Conservation (phyloP, 2,113 vertebrate species). For the Raja brachyura region DNA sequence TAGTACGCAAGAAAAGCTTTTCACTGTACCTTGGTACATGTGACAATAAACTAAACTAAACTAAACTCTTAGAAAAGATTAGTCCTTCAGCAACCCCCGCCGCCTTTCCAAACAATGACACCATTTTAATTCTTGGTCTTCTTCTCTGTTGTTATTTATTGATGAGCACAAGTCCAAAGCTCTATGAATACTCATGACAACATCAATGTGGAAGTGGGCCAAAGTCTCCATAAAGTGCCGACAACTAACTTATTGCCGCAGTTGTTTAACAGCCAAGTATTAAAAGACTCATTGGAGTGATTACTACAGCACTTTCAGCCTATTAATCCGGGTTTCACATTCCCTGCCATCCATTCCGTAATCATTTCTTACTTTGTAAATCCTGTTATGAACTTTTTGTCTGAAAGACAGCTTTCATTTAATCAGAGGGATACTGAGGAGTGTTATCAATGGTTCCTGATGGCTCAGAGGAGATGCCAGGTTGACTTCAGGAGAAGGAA, state of each 20-base stretch:
- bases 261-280: background rate
- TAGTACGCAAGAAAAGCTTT: no score
- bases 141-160: background rate
- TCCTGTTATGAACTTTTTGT: background rate
- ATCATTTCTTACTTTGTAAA: background rate
- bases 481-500: background rate
- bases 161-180: background rate
- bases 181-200: background rate
- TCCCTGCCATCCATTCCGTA: background rate
- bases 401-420: background rate
- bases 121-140: background rate
- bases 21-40: no score
- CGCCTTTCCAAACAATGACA: background rate
- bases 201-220: background rate
- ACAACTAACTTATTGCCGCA: background rate
- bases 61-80: no score
- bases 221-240: background rate
- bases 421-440: background rate
- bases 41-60: no score
- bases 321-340: background rate
- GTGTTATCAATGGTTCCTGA: background rate
- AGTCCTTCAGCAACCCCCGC: background rate
- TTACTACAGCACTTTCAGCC: constrained; percentile 22
- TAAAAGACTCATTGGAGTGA: background rate
- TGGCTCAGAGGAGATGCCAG: background rate